phyloP scores from a whole-genome alignment of 2,797 vertebrate species.

The Centroberyx gerrardi region DNA sequence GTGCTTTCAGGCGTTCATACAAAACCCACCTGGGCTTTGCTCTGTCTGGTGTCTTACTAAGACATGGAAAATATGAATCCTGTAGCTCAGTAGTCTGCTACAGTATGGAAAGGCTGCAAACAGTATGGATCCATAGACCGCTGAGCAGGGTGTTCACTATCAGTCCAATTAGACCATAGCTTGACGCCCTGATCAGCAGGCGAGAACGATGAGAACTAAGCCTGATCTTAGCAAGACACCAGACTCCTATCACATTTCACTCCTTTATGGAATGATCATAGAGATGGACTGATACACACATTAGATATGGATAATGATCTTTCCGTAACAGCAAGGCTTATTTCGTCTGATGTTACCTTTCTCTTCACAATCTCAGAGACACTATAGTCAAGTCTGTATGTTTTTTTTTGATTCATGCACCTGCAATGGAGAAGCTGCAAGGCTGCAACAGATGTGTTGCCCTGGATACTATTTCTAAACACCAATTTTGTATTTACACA shows the following conservation, averaged over 20 bases:
- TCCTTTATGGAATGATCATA: no score
- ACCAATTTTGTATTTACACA: no score
- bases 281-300: not conserved
- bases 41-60: not conserved
- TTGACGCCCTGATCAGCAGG: not conserved
- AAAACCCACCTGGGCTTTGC: not conserved
- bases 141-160: not conserved
- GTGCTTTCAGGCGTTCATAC: not conserved
- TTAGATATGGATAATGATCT: not conserved
- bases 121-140: not conserved
- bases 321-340: not conserved
- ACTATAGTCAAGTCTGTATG: not conserved
- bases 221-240: not conserved
- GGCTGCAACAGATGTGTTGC: no score
- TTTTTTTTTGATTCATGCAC: not conserved
- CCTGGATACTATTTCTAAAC: no score
- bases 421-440: no score
- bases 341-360: not conserved
- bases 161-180: conserved; percentile 10
- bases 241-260: not conserved
- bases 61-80: not conserved
- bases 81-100: not conserved
- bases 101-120: not conserved
- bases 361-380: not conserved
- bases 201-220: not conserved